These are phyloP conservation scores for Megalopta genalis DNA, from an alignment of 1,140 invertebrate genomes.

Conservation along the genomic window DNA sequence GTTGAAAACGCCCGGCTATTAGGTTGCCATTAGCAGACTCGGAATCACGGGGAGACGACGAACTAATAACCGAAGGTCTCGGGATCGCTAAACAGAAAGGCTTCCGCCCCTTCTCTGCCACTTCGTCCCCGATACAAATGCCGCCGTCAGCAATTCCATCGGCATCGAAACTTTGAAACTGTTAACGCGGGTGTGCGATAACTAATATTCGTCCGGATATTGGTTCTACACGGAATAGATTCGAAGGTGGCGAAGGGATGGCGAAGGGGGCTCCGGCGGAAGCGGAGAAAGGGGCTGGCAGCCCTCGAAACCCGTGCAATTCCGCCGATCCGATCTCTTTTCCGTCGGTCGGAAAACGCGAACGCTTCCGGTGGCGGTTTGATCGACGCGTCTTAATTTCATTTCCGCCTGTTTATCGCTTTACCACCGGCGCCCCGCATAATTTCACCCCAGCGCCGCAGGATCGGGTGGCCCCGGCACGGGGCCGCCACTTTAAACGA, in stretches of 20 bases:
- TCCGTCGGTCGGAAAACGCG: not conserved
- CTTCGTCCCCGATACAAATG: not conserved
- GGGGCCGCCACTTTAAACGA: not conserved
- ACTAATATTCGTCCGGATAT: not conserved
- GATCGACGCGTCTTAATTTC: constrained; percentile 37
- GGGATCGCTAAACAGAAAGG: constrained; percentile 1
- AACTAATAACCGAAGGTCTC: not conserved
- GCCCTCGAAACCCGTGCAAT: not conserved
- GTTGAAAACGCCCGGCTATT: not conserved
- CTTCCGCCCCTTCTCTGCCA: not conserved
- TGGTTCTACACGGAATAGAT: not conserved
- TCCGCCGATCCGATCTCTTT: not conserved
- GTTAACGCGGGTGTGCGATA: not conserved
- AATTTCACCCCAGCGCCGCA: constrained; percentile 12
- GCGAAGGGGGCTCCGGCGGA: not conserved
- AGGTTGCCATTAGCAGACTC: not conserved
- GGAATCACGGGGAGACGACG: not conserved
- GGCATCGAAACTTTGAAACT: not conserved
- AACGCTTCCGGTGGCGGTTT: not conserved
- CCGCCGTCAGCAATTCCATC: not conserved
- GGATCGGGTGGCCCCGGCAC: constrained; percentile 13
- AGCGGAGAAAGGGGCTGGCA: too few relatives aligned
- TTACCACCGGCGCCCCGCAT: constrained; percentile 19
- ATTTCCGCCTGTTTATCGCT: constrained; percentile 37
- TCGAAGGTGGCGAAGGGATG: not conserved